These are phyloP conservation scores for Cyclophora punctaria DNA, from an alignment of 2,888 invertebrate species.

Conservation along the genomic window DNA sequence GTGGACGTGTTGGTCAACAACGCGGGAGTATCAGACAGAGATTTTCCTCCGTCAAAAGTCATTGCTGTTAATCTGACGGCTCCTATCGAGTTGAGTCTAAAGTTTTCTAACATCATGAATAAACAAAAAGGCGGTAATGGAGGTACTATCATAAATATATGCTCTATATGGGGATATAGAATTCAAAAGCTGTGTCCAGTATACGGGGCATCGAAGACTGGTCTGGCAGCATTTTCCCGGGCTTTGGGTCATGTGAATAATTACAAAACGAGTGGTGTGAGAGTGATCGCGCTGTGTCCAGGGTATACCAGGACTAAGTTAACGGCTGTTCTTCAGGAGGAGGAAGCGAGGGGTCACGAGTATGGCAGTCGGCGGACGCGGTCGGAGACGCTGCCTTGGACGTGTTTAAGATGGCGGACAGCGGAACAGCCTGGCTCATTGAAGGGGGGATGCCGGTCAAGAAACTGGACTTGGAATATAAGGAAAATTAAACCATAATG, in stretches of 20 bases:
- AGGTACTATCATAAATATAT: slow-evolving; percentile 76
- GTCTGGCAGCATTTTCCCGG: slow-evolving; percentile 68
- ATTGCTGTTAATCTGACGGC: slow-evolving; percentile 17
- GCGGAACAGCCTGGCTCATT: slow-evolving; percentile 14
- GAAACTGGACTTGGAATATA: too few species aligned
- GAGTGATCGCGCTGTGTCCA: slow-evolving; percentile 71
- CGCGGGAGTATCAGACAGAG: slow-evolving; percentile 36
- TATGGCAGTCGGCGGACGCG: slow-evolving; percentile 5
- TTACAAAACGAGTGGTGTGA: slow-evolving; percentile 60
- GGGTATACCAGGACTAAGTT: slow-evolving; percentile 3
- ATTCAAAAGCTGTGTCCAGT: slow-evolving; percentile 67
- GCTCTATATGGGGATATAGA: slow-evolving; percentile 75
- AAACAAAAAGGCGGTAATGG: slow-evolving; percentile 36
- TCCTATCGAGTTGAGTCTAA: slow-evolving; percentile 42
- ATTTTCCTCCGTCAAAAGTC: slow-evolving; percentile 36
- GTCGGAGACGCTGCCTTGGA: slow-evolving; percentile 17
- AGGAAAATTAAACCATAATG: too few species aligned
- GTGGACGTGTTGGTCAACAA: slow-evolving; percentile 52
- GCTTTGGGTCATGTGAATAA: slow-evolving; percentile 61
- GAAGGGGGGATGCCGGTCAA: slow-evolving; percentile 13
- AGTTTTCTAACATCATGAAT: slow-evolving; percentile 30
- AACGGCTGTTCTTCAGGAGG: slow-evolving; percentile 5
- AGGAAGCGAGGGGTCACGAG: background rate
- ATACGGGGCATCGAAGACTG: slow-evolving; percentile 77
- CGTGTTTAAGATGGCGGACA: slow-evolving; percentile 14